Percentiles rank a stretch among this genome's conserved stretches.
Evolutionary conservation across 2,888 invertebrate species (phyloP).

Genomic region (Tipula unca): DNA sequence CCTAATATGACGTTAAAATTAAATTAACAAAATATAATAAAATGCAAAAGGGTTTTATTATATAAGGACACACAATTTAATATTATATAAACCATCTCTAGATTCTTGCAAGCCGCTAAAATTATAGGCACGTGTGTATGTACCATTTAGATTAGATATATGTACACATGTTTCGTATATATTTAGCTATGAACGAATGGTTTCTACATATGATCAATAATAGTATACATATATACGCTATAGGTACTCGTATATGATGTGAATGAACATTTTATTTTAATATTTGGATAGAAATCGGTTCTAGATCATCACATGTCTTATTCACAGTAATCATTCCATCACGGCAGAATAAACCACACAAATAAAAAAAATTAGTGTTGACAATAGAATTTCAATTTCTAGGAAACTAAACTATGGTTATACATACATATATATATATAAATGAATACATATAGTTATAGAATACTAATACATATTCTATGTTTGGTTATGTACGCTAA

Average conservation of each 20-base stretch:
- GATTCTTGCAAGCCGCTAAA: background rate
- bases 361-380: background rate
- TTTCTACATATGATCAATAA: background rate
- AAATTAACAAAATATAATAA: background rate
- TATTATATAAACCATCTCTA: background rate
- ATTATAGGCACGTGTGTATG: background rate
- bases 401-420: background rate
- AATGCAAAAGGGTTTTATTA: background rate
- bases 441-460: background rate
- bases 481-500: background rate
- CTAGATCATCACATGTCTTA: background rate
- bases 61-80: background rate
- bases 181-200: background rate
- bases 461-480: too few relatives aligned
- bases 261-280: background rate
- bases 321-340: background rate
- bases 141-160: background rate
- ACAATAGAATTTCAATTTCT: background rate
- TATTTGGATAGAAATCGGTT: background rate
- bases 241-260: background rate
- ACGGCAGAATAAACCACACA: background rate
- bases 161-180: background rate
- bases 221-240: too few relatives aligned
- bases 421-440: too few relatives aligned
- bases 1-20: background rate